Evolutionary conservation across 2,888 invertebrate species (phyloP).

Genomic region (Stramonita haemastoma): DNA sequence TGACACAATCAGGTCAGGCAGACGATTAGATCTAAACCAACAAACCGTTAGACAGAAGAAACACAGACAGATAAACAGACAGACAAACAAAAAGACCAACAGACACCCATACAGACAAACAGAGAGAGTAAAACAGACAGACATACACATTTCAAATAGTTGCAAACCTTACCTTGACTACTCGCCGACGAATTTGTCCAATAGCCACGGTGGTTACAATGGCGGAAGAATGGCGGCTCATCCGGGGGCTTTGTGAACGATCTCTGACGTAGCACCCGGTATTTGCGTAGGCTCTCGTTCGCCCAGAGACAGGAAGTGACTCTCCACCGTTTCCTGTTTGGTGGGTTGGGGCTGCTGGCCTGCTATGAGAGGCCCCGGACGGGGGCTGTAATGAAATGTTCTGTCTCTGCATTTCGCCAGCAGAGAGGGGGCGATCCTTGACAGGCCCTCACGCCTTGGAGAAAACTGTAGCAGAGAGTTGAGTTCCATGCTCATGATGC

Average conservation of each 20-base stretch:
- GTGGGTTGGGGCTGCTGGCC: slow-evolving; percentile 21
- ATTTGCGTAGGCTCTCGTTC: slow-evolving; percentile 15
- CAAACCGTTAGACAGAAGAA: too few relatives aligned
- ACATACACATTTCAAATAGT: background rate
- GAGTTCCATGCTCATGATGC: background rate
- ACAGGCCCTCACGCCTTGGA: slow-evolving; percentile 22
- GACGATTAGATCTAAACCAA: too few relatives aligned
- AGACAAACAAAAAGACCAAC: background rate
- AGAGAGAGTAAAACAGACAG: background rate
- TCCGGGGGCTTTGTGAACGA: slow-evolving; percentile 33
- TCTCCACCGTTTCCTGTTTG: slow-evolving; percentile 34
- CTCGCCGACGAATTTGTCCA: background rate
- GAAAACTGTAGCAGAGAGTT: slow-evolving; percentile 1
- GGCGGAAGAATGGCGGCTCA: slow-evolving; percentile 22
- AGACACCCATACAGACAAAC: background rate
- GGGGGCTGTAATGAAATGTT: background rate
- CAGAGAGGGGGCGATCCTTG: slow-evolving; percentile 26
- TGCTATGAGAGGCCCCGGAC: background rate
- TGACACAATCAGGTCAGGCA: too few relatives aligned
- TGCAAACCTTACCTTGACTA: slow-evolving; percentile 2
- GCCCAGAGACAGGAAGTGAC: slow-evolving; percentile 35
- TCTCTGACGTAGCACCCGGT: slow-evolving; percentile 7
- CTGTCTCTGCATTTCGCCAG: slow-evolving; percentile 16
- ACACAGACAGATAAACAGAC: too few relatives aligned
- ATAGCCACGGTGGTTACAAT: background rate